These are phyloP conservation scores for Eristalinus aeneus DNA, from an alignment of 2,888 invertebrate genomes.

Conservation along the genomic window DNA sequence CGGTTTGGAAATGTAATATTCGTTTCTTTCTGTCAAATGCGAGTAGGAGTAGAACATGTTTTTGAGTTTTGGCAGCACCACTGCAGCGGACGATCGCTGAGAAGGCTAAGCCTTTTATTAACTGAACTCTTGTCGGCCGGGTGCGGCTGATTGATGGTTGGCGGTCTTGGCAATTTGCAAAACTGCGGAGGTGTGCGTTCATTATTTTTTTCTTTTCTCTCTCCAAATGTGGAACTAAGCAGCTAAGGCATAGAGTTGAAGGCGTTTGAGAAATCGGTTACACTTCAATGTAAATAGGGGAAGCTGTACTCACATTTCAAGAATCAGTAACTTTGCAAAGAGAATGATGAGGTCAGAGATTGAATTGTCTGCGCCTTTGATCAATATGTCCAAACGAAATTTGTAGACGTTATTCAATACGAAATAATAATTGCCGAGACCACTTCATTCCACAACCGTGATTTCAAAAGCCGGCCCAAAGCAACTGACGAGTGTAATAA, in stretches of 20 bases:
- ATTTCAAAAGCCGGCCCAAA: background rate
- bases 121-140: conserved; percentile 33
- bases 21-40: background rate
- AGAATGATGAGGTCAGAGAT: no score
- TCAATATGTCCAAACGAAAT: background rate
- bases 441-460: background rate
- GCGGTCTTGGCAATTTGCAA: background rate
- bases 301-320: no score
- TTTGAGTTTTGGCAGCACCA: background rate
- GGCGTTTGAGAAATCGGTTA: background rate
- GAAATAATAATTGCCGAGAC: background rate
- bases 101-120: conserved; percentile 32
- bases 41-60: conserved; percentile 51
- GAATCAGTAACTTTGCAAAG: no score
- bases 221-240: conserved; percentile 11
- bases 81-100: background rate
- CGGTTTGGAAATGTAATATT: conserved; percentile 16
- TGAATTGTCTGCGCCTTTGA: background rate
- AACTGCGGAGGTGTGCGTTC: background rate
- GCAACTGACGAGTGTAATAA: background rate
- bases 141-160: conserved; percentile 49
- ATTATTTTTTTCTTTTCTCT: background rate
- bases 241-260: background rate
- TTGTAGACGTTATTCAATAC: background rate
- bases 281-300: background rate